A percentile compares a stretch with the other conserved stretches of the same genome.
These are phyloP conservation scores for Argyrosomus japonicus DNA, from an alignment of 2,113 vertebrate species.

Conservation along the genomic window DNA sequence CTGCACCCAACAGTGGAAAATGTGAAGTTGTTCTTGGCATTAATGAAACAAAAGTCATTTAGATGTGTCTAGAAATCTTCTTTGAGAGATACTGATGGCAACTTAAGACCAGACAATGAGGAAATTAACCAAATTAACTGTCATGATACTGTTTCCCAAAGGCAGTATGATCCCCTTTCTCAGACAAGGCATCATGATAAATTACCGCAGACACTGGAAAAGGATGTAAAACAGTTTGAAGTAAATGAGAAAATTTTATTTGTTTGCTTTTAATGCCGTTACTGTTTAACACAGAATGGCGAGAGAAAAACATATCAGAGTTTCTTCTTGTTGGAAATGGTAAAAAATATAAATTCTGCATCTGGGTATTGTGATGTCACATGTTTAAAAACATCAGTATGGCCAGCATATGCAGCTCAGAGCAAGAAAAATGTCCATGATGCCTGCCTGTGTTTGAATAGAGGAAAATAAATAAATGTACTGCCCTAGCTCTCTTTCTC, in stretches of 20 bases:
- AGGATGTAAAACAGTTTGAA: background rate
- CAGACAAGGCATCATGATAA: background rate
- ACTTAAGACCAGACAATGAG: background rate
- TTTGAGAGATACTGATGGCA: background rate
- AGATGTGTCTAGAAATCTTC: background rate
- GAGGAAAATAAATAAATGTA: background rate
- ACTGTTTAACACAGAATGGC: conserved; percentile 2
- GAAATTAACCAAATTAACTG: background rate
- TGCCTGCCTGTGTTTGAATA: background rate
- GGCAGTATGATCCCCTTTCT: background rate
- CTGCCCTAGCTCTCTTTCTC: background rate
- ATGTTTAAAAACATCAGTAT: background rate
- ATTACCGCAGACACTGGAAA: background rate
- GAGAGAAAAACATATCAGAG: background rate
- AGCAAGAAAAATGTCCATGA: too few species aligned
- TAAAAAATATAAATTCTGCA: background rate
- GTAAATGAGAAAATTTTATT: background rate
- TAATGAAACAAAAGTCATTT: background rate
- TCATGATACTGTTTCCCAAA: background rate
- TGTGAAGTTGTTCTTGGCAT: background rate
- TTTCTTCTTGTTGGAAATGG: background rate
- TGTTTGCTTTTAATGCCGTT: background rate
- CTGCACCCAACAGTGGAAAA: background rate
- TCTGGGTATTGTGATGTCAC: background rate
- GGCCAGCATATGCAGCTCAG: background rate